A percentile compares a stretch with the other conserved stretches of the same genome.
phyloP scores from a whole-genome alignment of 2,113 vertebrate genomes.

The Chinchilla lanigera region DNA sequence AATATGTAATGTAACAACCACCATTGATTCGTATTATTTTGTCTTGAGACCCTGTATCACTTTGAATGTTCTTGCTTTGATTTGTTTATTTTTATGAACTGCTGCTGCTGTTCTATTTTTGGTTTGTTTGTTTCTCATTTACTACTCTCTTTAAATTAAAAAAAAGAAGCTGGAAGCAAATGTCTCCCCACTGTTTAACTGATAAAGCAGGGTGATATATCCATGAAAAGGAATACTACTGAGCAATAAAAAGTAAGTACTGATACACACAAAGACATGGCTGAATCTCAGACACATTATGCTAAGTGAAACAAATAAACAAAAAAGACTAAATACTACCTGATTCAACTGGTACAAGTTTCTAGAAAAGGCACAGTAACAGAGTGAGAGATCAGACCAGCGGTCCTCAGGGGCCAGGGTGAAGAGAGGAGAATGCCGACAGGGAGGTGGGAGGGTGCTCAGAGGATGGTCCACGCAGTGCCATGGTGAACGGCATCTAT shows the following conservation, averaged over 20 bases:
- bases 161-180: no score
- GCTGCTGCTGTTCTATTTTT: no score
- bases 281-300: neutral
- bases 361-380: neutral
- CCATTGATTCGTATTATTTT: no score
- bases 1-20: no score
- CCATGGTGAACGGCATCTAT: neutral
- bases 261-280: fast-evolving
- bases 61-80: no score
- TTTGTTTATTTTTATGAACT: no score
- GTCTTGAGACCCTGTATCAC: no score
- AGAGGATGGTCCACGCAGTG: fast-evolving
- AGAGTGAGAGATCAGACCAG: neutral
- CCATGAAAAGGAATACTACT: neutral
- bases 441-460: fast-evolving
- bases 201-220: neutral
- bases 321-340: no score
- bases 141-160: no score
- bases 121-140: no score
- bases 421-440: neutral
- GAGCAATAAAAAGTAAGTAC: neutral
- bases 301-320: constrained; percentile 3
- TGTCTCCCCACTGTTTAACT: neutral
- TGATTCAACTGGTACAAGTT: neutral
- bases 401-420: neutral